A percentile compares a stretch with the other conserved stretches of the same genome.
phyloP scores from a whole-genome alignment of 2,888 invertebrate genomes.

The Holacanthella duospinosa region DNA sequence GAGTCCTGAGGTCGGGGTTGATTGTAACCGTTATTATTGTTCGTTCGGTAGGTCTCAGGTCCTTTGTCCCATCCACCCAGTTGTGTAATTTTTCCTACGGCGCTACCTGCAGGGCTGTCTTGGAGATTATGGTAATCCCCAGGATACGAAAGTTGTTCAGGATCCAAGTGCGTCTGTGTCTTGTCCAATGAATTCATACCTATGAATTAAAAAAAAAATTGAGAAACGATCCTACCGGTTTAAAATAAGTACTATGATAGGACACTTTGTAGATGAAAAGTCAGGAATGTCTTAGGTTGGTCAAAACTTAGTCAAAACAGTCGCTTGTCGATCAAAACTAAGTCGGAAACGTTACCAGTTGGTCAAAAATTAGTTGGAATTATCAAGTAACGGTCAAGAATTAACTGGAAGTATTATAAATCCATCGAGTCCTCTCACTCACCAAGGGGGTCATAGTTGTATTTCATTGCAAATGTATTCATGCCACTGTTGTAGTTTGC shows the following conservation, averaged over 20 bases:
- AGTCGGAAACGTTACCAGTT: not conserved
- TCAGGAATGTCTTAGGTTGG: not conserved
- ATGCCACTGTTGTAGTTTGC: conserved; percentile 21
- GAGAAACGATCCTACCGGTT: too few species aligned
- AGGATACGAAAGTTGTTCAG: conserved; percentile 32
- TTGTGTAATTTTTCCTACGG: not conserved
- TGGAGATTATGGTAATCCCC: conserved; percentile 26
- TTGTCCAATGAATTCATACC: conserved; percentile 35
- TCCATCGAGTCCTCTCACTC: too few species aligned
- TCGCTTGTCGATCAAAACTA: not conserved
- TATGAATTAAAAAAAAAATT: conserved; percentile 9
- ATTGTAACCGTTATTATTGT: not conserved
- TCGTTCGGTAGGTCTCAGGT: conserved; percentile 9
- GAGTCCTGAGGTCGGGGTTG: not conserved
- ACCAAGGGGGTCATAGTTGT: conserved; percentile 37
- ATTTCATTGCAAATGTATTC: conserved; percentile 27
- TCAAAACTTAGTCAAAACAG: not conserved
- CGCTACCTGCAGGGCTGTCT: not conserved
- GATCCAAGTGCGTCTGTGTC: conserved; percentile 33
- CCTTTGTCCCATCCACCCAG: conserved; percentile 18
- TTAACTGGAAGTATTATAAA: too few species aligned
- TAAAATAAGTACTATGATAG: too few species aligned
- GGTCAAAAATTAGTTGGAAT: not conserved
- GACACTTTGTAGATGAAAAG: not conserved
- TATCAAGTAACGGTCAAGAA: not conserved